Conservation (phyloP, 2,113 vertebrate species). For the Psittacara wagleri region DNA sequence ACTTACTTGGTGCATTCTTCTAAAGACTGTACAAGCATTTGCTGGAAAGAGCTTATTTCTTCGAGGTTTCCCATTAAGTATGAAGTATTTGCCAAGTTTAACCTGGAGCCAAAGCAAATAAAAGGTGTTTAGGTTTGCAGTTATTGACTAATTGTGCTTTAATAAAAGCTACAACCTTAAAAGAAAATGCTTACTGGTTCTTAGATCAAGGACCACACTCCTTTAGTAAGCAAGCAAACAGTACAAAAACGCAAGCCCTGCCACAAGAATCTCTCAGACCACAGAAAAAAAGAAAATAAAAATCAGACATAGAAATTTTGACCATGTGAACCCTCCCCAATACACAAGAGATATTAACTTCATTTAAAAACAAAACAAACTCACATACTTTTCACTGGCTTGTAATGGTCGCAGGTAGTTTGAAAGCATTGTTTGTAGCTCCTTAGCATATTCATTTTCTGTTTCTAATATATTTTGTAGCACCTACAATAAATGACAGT, state of each 20-base stretch:
- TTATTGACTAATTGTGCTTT: neutral
- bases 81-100: conserved; percentile 81
- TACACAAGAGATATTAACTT: neutral
- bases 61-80: conserved; percentile 95
- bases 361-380: neutral
- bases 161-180: neutral
- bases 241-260: neutral
- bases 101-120: conserved; percentile 72
- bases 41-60: conserved; percentile 97
- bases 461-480: conserved; percentile 99
- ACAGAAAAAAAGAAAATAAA: neutral
- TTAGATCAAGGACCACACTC: neutral
- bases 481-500: conserved; percentile 80
- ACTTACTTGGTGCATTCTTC: conserved; percentile 98
- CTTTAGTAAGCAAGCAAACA: neutral
- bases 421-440: conserved; percentile 91
- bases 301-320: neutral
- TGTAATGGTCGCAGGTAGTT: conserved; percentile 92
- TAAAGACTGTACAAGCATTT: conserved; percentile 94
- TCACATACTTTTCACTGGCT: conserved; percentile 90
- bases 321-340: neutral
- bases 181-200: neutral
- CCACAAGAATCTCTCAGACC: neutral
- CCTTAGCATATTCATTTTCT: conserved; percentile 96
- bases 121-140: neutral